Base-by-base conservation (phyloP, 2,797 vertebrate genomes). In the Mormyrus hasselquistii region DNA sequence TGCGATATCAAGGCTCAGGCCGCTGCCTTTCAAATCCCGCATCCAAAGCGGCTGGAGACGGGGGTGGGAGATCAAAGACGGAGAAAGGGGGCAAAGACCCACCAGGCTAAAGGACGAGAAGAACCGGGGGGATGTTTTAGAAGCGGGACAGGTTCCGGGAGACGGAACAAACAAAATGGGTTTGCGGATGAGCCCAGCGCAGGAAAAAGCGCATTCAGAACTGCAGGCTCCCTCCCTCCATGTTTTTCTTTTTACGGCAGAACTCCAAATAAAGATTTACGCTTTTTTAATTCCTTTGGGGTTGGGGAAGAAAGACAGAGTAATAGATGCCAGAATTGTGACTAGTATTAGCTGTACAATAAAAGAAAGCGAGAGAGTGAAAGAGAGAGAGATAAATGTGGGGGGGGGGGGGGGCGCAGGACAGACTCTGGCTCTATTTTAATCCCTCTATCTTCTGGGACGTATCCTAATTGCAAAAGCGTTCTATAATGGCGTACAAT, bases 381-480 rank as follows among this genome's bases (percentile, higher is more conserved):
- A 55, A 59, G 55, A 88, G 53, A 19, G 12, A 50, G 79, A 47
- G 88, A 79, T 29, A 53, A 52, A 57, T 83, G 25, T 7, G 49
- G 12, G 4, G 14, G 29, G 34, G 14, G 29, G 34, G 49, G 50
- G 50, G 50, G n/a, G 25, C 2, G 53, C 16, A 62, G 79, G 76
- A 53, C 41, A 9, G 49, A 84, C n/a, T 22, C 12, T 22, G 22
- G 83, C 38, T 22, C 38, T 50, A 19, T 69, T 57, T 62, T 14
- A 53, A 55, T 55, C 38, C 41, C 62, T 82, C 25, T 38, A 86
- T 88, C 88, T 89, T 90, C 41, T 85, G 87, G 88, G 88, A 90
- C 69, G 90, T 87, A 41, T 89, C 91, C 90, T 91, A 91, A 93
- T 91, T 93, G 91, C 89, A 89, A 92, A 89, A 73, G 90, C 88